These are phyloP conservation scores for Astyanax mexicanus DNA, from an alignment of 2,797 vertebrate genomes.

Conservation along the genomic window DNA sequence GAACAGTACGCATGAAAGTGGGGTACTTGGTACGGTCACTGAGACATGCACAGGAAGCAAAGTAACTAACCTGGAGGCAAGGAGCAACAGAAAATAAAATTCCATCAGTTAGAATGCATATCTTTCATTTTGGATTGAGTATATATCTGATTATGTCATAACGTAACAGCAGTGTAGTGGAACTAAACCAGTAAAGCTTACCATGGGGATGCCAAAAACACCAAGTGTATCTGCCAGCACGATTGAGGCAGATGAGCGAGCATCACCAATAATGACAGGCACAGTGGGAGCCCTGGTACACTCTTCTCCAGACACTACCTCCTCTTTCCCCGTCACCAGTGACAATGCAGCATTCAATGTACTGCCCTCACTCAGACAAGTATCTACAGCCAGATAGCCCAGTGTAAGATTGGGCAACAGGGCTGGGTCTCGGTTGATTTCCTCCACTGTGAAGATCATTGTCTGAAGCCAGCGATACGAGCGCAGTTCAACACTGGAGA, in stretches of 20 bases:
- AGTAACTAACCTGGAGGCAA: conserved; percentile 48
- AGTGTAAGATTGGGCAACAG: conserved; percentile 65
- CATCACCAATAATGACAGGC: conserved; percentile 64
- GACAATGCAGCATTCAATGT: conserved; percentile 61
- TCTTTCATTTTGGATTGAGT: too few relatives aligned
- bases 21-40: conserved; percentile 53
- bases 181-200: conserved; percentile 40
- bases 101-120: too few relatives aligned
- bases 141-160: too few relatives aligned
- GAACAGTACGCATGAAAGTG: conserved; percentile 57
- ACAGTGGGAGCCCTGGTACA: conserved; percentile 52
- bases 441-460: conserved; percentile 67
- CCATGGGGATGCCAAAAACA: conserved; percentile 66
- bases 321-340: conserved; percentile 59
- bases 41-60: conserved; percentile 55
- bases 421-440: conserved; percentile 64
- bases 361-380: conserved; percentile 59
- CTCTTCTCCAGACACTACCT: conserved; percentile 37
- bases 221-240: conserved; percentile 65
- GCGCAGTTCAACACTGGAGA: conserved; percentile 49
- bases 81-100: conserved; percentile 22
- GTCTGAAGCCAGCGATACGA: conserved; percentile 64
- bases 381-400: conserved; percentile 65
- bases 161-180: too few relatives aligned
- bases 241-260: conserved; percentile 59